Conservation (phyloP, 2,113 vertebrate genomes). For the Syngnathus floridae region DNA sequence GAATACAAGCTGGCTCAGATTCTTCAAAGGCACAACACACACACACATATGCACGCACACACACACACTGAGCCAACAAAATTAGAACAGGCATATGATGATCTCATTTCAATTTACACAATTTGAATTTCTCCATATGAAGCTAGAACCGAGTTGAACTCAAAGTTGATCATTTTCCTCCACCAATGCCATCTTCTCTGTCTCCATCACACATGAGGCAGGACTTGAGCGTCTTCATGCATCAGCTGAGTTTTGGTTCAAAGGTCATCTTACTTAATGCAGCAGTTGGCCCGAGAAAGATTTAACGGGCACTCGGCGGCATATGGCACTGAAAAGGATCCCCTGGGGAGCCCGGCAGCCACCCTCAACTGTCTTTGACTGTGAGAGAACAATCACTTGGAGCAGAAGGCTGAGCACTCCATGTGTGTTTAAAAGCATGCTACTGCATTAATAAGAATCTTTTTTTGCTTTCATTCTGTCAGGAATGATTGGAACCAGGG, state of each 20-base stretch:
- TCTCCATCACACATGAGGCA: not conserved
- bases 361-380: slow-evolving; percentile 30
- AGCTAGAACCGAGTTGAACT: too few species aligned
- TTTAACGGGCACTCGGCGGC: slow-evolving; percentile 39
- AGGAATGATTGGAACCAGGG: too few species aligned
- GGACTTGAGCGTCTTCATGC: not conserved
- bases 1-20: slow-evolving; percentile 6
- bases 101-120: not conserved
- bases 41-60: not conserved
- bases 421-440: not conserved
- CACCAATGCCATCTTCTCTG: not conserved
- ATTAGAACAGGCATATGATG: not conserved
- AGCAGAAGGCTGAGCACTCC: not conserved
- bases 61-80: not conserved
- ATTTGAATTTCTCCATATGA: not conserved
- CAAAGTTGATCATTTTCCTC: not conserved
- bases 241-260: slow-evolving; percentile 46
- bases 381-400: slow-evolving; percentile 22
- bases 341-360: slow-evolving; percentile 23
- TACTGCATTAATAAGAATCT: not conserved
- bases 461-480: not conserved
- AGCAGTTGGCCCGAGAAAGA: slow-evolving; percentile 49
- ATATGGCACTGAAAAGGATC: slow-evolving; percentile 56
- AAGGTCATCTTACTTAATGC: slow-evolving; percentile 36
- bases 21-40: slow-evolving; percentile 31